Conservation (phyloP, 2,797 vertebrate genomes). For the Podarcis siculus region DNA sequence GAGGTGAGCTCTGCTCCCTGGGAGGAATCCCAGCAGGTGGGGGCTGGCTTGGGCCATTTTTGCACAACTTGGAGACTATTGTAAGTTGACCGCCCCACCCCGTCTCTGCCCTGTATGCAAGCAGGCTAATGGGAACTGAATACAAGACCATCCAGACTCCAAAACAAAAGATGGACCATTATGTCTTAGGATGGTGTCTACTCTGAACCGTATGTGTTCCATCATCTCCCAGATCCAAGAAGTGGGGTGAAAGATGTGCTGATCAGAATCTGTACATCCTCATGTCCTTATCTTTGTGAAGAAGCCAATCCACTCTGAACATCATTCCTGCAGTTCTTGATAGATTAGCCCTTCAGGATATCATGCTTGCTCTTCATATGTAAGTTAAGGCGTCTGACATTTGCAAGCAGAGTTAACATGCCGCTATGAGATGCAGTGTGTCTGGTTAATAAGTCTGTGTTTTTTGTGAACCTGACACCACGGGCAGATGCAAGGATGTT, state of each 20-base stretch:
- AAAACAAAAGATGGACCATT: not conserved
- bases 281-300: not conserved
- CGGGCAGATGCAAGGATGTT: not conserved
- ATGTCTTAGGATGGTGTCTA: not conserved
- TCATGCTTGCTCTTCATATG: not conserved
- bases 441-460: not conserved
- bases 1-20: not conserved
- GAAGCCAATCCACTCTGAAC: no score
- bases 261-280: not conserved
- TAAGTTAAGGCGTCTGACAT: not conserved
- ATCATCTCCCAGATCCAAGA: not conserved
- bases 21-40: not conserved
- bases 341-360: not conserved
- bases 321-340: not conserved
- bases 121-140: not conserved
- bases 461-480: not conserved
- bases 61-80: not conserved
- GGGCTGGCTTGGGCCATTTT: not conserved
- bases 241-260: not conserved
- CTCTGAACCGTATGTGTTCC: not conserved
- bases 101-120: not conserved
- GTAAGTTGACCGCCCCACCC: not conserved
- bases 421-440: not conserved
- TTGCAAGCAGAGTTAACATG: not conserved
- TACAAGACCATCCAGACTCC: not conserved